Evolutionary conservation across 2,797 vertebrate species (phyloP), one percentile per base, ranked within the genome.

Genomic region (Enteromius trimaculatus): DNA sequence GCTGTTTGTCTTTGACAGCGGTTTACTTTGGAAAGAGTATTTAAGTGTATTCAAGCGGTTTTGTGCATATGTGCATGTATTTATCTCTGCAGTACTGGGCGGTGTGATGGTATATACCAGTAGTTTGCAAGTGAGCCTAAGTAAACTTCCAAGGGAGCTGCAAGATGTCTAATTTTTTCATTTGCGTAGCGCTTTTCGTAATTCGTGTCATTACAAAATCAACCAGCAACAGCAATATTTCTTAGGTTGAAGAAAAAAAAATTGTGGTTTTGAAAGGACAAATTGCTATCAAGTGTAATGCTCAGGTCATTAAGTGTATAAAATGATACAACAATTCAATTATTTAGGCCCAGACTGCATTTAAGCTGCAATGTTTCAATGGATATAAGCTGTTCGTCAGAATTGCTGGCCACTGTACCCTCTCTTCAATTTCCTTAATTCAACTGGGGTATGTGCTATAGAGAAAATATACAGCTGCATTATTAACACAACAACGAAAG

Each of bases 21-120:
- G 79, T 85, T 86, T 88, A 88, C 82, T 85, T 80, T 85, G 88
- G 84, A 89, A 89, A 90, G 87, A 89, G 90, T 71, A 51, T 70
- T 34, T 62, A 78, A 47, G 65, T 74, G 75, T 75, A 53, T 69
- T 68, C 31, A 34, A 70, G 68, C 9, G 4, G 26, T 55, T 86
- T 55, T 80, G 31, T 72, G 44, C 60, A 13, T 82, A 72, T 21
- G 31, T 77, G 49, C 51, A 29, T 6, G 8, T 58, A 82, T 53
- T 55, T 65, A 69, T 26, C 23, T 76, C 9, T 78, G n/a, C 23
- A 39, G 53, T 44, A 72, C 3, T 60, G 17, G 51, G 17, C 0
- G 0, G 34, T 58, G 60, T 31, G 17, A 47, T 42, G 53, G 19
- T 62, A 47, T 60, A 80, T 60, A 60, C 39, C 77, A 79, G 47